Base-by-base conservation (phyloP, 2,888 invertebrate genomes). In the Bellardia bayeri region DNA sequence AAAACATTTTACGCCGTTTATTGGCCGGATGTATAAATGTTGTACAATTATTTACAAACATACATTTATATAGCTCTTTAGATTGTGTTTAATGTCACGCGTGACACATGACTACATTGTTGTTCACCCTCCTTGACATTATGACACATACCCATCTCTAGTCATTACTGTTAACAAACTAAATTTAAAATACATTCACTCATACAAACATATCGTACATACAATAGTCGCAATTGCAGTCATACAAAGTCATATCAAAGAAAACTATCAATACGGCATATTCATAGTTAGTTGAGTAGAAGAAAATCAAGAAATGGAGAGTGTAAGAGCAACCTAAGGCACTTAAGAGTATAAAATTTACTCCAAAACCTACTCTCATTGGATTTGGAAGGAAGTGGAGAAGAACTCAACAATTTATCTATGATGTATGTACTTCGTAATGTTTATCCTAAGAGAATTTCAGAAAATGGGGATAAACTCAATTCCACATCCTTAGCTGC, bases 71-170 rank as follows among this genome's bases (percentile, higher is more conserved):
- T 49, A 1, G 37, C 30, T 74, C 66, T 66, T 56, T 23, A 78
- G 51, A 56, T 68, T 69, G 51, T 82, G n/a, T 56, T 37, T 14
- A 83, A 83, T 71, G 63, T 78, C 71, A 83, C 49, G 78, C 83
- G 56, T 64, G 78, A 83, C 64, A 72, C 45, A 66, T 71, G 58
- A 64, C 78, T 37, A 83, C 37, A 78, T 37, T 78, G 54, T 78
- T 83, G 54, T 78, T 83, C 54, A 78, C 78, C 71, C 78, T 63
- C 61, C 64, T 83, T 64, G 83, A 83, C 78, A 78, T 81, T 85
- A 54, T 80, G 69, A 58, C 85, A 75, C 69, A 75, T 54, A 74
- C 37, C 79, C 69, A 80, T 78, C 76, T 40, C 30, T 14, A 61
- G 61, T 11, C 54, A 45, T 75, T 68, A 4, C 30, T 75, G 63